phyloP scores from a whole-genome alignment of 2,797 vertebrate species.

The Rhinoraja longicauda region DNA sequence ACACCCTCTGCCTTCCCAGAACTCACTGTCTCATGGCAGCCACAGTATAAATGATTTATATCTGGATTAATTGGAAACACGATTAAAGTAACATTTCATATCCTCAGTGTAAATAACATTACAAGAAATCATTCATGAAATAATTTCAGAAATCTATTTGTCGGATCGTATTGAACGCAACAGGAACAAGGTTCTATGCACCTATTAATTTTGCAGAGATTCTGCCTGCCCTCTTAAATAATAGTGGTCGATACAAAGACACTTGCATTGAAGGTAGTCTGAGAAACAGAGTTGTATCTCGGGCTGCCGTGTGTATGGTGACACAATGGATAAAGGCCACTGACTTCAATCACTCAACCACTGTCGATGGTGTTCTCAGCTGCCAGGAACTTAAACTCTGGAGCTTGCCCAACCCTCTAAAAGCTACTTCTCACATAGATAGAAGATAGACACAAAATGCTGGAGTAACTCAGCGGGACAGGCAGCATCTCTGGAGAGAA shows the following conservation, averaged over 20 bases:
- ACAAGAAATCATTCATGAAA: conserved; percentile 28
- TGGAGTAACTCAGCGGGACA: too few species aligned
- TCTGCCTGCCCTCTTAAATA: background rate
- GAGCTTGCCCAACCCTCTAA: background rate
- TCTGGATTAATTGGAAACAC: conserved; percentile 13
- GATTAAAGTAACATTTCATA: conserved; percentile 35
- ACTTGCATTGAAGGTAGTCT: background rate
- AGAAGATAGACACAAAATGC: too few species aligned
- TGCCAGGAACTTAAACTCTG: background rate
- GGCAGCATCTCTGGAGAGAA: too few species aligned
- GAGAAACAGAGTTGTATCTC: too few species aligned
- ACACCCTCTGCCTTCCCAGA: background rate
- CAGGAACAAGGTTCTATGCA: background rate
- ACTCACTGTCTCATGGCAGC: background rate
- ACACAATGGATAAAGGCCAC: background rate
- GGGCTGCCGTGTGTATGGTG: background rate
- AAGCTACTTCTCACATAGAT: too few species aligned
- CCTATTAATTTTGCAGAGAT: background rate
- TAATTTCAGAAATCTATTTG: conserved; percentile 21
- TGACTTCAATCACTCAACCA: background rate
- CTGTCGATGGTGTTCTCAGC: background rate
- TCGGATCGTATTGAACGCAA: conserved; percentile 13
- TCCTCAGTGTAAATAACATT: conserved; percentile 18
- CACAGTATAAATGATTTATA: conserved; percentile 29
- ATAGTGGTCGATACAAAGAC: background rate